phyloP scores from a whole-genome alignment of 2,797 vertebrate genomes.

The Dipus sagitta region DNA sequence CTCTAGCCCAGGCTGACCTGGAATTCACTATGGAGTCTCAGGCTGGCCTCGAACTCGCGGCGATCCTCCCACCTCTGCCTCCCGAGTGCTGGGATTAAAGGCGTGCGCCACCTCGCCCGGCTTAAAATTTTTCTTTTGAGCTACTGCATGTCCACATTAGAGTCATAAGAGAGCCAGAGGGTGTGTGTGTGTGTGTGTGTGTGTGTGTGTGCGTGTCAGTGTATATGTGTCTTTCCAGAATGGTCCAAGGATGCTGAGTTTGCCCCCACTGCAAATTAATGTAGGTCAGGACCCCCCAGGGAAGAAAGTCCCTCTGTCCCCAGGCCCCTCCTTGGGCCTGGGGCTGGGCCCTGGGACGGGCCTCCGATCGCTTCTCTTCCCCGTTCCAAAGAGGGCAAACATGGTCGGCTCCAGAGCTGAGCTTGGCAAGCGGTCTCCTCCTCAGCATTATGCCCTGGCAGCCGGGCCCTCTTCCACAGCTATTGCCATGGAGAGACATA shows the following conservation, averaged over 20 bases:
- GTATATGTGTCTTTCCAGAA: not conserved
- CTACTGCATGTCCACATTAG: constrained; percentile 36
- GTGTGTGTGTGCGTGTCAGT: not conserved
- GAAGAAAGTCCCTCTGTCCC: not conserved
- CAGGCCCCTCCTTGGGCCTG: not conserved
- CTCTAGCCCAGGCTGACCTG: too few relatives aligned
- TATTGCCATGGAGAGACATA: constrained; percentile 69
- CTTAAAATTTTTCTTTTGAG: constrained; percentile 52
- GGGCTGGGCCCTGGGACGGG: not conserved
- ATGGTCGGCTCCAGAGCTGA: constrained; percentile 1
- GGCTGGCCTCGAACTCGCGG: too few relatives aligned
- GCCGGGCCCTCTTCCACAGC: constrained; percentile 62
- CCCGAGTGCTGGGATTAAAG: too few relatives aligned
- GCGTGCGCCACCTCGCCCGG: too few relatives aligned
- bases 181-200: not conserved
- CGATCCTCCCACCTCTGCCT: too few relatives aligned
- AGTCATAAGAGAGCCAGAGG: not conserved
- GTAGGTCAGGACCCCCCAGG: not conserved
- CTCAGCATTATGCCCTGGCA: constrained; percentile 59
- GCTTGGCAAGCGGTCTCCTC: constrained; percentile 43
- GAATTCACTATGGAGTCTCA: too few relatives aligned
- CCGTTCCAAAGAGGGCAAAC: constrained; percentile 40
- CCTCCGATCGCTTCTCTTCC: not conserved
- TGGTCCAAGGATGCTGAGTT: not conserved
- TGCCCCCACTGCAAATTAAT: not conserved